phyloP scores from a whole-genome alignment of 2,113 vertebrate species.

The Saimiri boliviensis region DNA sequence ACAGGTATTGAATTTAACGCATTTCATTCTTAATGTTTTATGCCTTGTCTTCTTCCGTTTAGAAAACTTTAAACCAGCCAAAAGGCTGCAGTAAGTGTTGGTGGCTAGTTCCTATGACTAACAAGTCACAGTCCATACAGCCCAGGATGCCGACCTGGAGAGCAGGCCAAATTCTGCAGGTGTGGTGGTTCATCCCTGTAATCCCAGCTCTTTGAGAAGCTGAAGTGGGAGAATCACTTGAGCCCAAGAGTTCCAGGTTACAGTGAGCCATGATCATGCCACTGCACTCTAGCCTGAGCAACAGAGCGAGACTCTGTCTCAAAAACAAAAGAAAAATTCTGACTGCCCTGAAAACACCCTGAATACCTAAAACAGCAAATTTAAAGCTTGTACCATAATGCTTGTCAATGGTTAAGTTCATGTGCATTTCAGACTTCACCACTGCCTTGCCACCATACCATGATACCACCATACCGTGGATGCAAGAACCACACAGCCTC shows the following conservation, averaged over 20 bases:
- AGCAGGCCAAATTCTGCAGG: background rate
- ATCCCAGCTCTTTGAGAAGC: background rate
- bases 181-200: background rate
- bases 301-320: background rate
- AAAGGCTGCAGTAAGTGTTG: constrained; percentile 7
- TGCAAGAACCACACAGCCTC: background rate
- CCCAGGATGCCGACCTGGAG: background rate
- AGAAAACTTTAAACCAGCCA: constrained; percentile 50
- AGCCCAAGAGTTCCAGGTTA: background rate
- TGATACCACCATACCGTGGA: background rate
- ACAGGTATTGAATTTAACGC: constrained; percentile 30
- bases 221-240: background rate
- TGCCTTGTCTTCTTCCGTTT: constrained; percentile 28
- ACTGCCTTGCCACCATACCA: background rate
- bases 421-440: background rate
- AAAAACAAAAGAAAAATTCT: background rate
- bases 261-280: no score
- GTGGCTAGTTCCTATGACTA: background rate
- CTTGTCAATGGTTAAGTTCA: background rate
- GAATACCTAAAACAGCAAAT: background rate
- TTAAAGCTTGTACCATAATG: background rate
- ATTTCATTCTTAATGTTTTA: constrained; percentile 38
- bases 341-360: background rate
- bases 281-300: background rate
- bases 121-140: background rate